Evolutionary conservation across 2,888 invertebrate species (phyloP).

Genomic region (Alloplasta piceator): DNA sequence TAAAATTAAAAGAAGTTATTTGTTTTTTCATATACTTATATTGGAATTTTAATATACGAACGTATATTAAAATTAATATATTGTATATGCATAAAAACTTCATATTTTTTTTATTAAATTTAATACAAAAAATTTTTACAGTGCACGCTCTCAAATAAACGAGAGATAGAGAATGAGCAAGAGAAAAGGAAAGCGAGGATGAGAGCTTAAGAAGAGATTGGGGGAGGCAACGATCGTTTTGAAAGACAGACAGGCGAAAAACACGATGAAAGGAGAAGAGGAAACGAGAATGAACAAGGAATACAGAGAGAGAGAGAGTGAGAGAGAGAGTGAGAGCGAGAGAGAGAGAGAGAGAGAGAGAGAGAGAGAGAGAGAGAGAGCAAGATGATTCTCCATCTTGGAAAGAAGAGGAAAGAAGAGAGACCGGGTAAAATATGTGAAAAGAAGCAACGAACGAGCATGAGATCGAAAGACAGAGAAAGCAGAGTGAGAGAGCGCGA

Average conservation of each 20-base stretch:
- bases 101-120: too few species aligned
- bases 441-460: conserved; percentile 66
- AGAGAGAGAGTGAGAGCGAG: too few species aligned
- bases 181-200: conserved; percentile 25
- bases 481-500: conserved; percentile 44
- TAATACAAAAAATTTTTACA: too few species aligned
- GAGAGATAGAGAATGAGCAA: conserved; percentile 9
- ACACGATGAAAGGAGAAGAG: conserved; percentile 40
- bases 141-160: conserved; percentile 22
- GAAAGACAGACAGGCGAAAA: conserved; percentile 46
- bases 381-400: too few species aligned
- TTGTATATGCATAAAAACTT: too few species aligned
- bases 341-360: too few species aligned
- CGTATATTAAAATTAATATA: too few species aligned
- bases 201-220: conserved; percentile 30
- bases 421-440: conserved; percentile 60
- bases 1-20: too few species aligned
- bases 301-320: conserved; percentile 46
- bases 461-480: conserved; percentile 59
- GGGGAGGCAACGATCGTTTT: conserved; percentile 57
- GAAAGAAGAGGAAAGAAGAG: conserved; percentile 23
- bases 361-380: conserved; percentile 42
- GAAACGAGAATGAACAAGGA: conserved; percentile 19
- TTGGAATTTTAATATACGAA: too few species aligned
- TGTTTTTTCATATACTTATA: too few species aligned